Conservation (phyloP, 2,888 invertebrate species). For the Oithona nana region DNA sequence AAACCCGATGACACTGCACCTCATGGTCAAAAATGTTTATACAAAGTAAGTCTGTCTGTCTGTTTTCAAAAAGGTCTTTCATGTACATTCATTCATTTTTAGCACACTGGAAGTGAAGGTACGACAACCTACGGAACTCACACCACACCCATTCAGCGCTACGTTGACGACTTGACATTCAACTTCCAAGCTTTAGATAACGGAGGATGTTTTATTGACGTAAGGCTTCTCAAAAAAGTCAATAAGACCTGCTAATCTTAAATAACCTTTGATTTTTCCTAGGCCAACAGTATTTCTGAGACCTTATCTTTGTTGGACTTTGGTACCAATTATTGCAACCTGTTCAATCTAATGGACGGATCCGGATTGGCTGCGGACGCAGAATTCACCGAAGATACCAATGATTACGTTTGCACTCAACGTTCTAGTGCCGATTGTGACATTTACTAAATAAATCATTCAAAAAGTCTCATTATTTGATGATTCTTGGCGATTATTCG, state of each 20-base stretch:
- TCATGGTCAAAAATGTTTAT: conserved; percentile 23
- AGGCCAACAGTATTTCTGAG: conserved; percentile 24
- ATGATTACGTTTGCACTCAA: conserved; percentile 25
- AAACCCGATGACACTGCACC: conserved; percentile 13
- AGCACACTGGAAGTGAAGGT: conserved; percentile 9
- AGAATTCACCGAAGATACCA: conserved; percentile 23
- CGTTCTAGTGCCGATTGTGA: conserved; percentile 25
- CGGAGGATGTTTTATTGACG: conserved; percentile 23
- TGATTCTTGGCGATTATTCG: too few relatives aligned
- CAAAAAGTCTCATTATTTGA: too few relatives aligned
- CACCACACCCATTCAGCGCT: conserved; percentile 22
- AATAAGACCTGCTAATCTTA: background rate
- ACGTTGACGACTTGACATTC: conserved; percentile 24
- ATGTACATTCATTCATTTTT: background rate
- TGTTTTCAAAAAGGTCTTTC: background rate
- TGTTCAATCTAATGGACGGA: conserved; percentile 25
- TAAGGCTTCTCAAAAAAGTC: conserved; percentile 19
- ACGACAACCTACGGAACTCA: conserved; percentile 22
- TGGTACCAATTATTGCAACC: conserved; percentile 25
- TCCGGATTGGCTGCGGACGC: conserved; percentile 23
- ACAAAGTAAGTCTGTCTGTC: conserved; percentile 21
- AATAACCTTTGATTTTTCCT: conserved; percentile 1
- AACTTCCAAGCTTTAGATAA: conserved; percentile 22
- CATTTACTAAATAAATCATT: conserved; percentile 22
- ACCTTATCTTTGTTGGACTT: conserved; percentile 24